Evolutionary conservation across 2,888 invertebrate genomes (phyloP).

Genomic region (Agriopis leucophaearia): DNA sequence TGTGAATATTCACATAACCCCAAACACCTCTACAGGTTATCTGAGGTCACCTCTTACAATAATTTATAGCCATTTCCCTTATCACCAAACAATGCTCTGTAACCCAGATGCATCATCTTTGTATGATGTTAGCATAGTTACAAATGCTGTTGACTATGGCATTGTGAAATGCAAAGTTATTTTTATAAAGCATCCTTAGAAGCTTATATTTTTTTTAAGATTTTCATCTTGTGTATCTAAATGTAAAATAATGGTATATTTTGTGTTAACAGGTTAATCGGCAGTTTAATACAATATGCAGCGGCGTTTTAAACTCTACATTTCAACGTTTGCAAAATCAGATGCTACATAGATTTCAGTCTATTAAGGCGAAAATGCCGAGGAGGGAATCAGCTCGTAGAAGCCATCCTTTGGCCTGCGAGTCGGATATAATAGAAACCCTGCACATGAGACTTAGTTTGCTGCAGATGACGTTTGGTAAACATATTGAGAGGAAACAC

Average conservation of each 20-base stretch:
- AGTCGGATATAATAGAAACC: slow-evolving; percentile 97
- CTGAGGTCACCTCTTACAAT: slow-evolving; percentile 22
- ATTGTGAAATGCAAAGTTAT: slow-evolving; percentile 6
- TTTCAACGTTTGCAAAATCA: slow-evolving; percentile 95
- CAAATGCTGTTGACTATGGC: slow-evolving; percentile 10
- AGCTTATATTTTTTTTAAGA: slow-evolving; percentile 2
- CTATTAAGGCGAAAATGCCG: slow-evolving; percentile 96
- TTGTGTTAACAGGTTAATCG: slow-evolving; percentile 89
- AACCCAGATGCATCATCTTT: slow-evolving; percentile 26
- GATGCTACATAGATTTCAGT: slow-evolving; percentile 94
- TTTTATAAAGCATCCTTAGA: slow-evolving; percentile 27
- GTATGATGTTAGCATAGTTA: slow-evolving; percentile 15
- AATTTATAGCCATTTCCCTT: slow-evolving; percentile 20
- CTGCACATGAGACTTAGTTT: slow-evolving; percentile 96
- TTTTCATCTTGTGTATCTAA: slow-evolving; percentile 15
- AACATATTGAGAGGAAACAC: slow-evolving; percentile 96
- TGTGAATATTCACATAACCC: slow-evolving; percentile 24
- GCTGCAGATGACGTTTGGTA: slow-evolving; percentile 97
- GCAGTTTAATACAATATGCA: slow-evolving; percentile 92
- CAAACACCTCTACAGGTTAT: slow-evolving; percentile 29
- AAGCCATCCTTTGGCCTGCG: slow-evolving; percentile 95
- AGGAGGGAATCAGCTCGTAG: slow-evolving; percentile 95
- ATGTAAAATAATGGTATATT: slow-evolving; percentile 38
- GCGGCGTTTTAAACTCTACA: slow-evolving; percentile 92
- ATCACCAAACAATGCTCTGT: slow-evolving; percentile 28